These are phyloP conservation scores for Callitettix versicolor DNA, from an alignment of 1,140 invertebrate species.

Conservation along the genomic window DNA sequence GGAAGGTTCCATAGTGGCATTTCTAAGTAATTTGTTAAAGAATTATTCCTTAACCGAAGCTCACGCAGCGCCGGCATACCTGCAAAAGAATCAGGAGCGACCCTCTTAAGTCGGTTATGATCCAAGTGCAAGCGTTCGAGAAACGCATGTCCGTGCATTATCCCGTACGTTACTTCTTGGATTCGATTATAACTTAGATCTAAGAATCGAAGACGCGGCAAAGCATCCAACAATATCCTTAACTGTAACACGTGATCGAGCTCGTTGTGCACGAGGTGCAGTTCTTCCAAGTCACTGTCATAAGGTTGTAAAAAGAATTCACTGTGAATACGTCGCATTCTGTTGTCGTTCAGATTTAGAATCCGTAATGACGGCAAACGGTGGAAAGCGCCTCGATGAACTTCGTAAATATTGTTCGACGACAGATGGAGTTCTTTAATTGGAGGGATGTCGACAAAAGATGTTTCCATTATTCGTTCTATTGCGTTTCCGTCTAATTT, in stretches of 20 bases:
- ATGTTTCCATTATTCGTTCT: conserved; percentile 55
- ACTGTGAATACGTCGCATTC: conserved; percentile 63
- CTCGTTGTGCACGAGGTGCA: conserved; percentile 63
- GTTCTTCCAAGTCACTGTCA: conserved; percentile 55
- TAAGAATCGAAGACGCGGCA: conserved; percentile 41
- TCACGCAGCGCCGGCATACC: conserved; percentile 72
- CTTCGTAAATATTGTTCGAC: conserved; percentile 60
- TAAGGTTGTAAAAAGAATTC: conserved; percentile 60
- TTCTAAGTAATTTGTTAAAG: conserved; percentile 44
- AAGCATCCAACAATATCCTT: conserved; percentile 55
- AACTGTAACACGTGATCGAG: conserved; percentile 59
- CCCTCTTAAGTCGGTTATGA: conserved; percentile 58
- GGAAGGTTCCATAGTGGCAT: conserved; percentile 71
- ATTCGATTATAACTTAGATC: conserved; percentile 34
- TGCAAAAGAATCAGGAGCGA: conserved; percentile 63
- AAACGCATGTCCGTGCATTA: conserved; percentile 61
- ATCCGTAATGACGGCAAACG: conserved; percentile 58
- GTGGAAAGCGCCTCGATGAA: conserved; percentile 68
- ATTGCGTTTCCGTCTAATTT: conserved; percentile 60
- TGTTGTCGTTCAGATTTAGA: conserved; percentile 67
- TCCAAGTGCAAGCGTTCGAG: conserved; percentile 70
- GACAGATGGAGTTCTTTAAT: conserved; percentile 57
- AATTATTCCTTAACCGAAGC: conserved; percentile 67
- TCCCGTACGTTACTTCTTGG: conserved; percentile 59
- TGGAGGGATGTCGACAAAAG: conserved; percentile 66